These are phyloP conservation scores for Nycteola revayana DNA, from an alignment of 2,888 invertebrate genomes.

Conservation along the genomic window DNA sequence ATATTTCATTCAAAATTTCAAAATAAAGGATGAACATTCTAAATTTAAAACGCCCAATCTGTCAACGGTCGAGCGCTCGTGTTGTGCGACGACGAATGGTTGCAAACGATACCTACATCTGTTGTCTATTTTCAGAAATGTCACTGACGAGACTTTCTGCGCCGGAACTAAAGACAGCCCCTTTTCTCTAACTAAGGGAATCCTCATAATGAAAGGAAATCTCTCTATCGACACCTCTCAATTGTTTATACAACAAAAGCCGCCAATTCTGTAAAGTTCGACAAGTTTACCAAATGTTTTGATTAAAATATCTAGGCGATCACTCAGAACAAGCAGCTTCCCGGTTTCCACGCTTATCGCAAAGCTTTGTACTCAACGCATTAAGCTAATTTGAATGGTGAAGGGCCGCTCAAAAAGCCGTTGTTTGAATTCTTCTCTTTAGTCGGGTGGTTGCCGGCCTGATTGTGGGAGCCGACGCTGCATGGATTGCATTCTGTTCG, in stretches of 20 bases:
- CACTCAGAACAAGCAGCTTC: slow-evolving; percentile 50
- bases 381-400: slow-evolving; percentile 81
- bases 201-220: slow-evolving; percentile 43
- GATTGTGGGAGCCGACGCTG: slow-evolving; percentile 67
- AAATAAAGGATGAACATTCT: slow-evolving; percentile 73
- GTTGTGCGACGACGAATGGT: slow-evolving; percentile 76
- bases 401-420: slow-evolving; percentile 72
- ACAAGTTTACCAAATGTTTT: slow-evolving; percentile 45
- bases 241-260: slow-evolving; percentile 31
- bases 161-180: slow-evolving; percentile 63
- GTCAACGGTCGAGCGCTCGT: slow-evolving; percentile 77
- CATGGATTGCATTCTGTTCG: slow-evolving; percentile 69
- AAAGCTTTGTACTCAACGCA: slow-evolving; percentile 74
- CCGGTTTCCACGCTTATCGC: slow-evolving; percentile 68
- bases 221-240: slow-evolving; percentile 35
- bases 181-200: slow-evolving; percentile 51
- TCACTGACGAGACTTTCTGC: slow-evolving; percentile 64
- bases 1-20: slow-evolving; percentile 70
- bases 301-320: slow-evolving; percentile 53
- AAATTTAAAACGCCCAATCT: slow-evolving; percentile 77
- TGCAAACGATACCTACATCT: slow-evolving; percentile 76
- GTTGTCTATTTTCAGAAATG: slow-evolving; percentile 77
- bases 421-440: slow-evolving; percentile 77
- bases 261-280: slow-evolving; percentile 32
- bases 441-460: slow-evolving; percentile 56